phyloP scores from a whole-genome alignment of 2,888 invertebrate species.

The Incurvaria masculella region DNA sequence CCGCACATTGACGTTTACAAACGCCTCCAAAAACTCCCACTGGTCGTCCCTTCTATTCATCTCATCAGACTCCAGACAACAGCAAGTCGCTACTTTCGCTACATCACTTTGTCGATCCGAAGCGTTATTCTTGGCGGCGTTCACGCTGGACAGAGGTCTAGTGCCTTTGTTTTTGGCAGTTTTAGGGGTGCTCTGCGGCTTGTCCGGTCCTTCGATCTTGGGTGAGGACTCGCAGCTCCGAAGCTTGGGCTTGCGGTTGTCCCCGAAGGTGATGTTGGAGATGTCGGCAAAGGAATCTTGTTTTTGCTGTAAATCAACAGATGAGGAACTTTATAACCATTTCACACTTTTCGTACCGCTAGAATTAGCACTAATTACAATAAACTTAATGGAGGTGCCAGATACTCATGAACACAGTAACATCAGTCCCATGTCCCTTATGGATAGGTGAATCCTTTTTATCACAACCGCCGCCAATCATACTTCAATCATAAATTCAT shows the following conservation, averaged over 20 bases:
- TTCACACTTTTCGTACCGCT: too few species aligned
- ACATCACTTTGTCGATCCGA: neutral
- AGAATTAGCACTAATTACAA: too few species aligned
- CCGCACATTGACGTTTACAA: conserved; percentile 39
- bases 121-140: too few species aligned
- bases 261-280: conserved; percentile 30
- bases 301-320: conserved; percentile 33
- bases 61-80: neutral
- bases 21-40: conserved; percentile 40
- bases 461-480: too few species aligned
- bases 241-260: conserved; percentile 19
- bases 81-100: neutral
- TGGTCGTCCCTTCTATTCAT: conserved; percentile 12
- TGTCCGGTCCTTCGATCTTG: conserved; percentile 11
- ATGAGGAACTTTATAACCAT: neutral
- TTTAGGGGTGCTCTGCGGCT: conserved; percentile 6
- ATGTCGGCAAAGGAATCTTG: conserved; percentile 40
- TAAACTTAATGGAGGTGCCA: too few species aligned
- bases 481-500: too few species aligned
- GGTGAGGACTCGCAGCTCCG: conserved; percentile 15
- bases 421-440: too few species aligned
- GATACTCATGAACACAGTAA: too few species aligned
- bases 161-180: neutral
- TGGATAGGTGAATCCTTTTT: too few species aligned
- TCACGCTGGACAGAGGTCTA: neutral